These are phyloP conservation scores for Sarcophilus harrisii DNA, from an alignment of 2,797 vertebrate genomes.

Conservation along the genomic window DNA sequence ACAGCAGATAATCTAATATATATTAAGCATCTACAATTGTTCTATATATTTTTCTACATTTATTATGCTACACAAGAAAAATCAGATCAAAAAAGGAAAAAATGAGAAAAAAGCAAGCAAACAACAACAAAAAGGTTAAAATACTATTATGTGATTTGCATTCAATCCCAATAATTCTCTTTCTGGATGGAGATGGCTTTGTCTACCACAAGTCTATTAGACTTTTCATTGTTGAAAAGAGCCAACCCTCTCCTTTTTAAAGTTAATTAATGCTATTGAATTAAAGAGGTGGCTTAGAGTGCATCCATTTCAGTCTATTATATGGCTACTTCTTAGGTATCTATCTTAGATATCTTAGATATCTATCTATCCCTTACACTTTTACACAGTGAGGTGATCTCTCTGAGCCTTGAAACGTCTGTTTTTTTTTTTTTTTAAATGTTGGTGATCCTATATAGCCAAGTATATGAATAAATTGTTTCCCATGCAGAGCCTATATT, in stretches of 20 bases:
- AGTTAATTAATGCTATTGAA: not conserved
- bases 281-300: not conserved
- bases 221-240: too few relatives aligned
- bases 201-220: too few relatives aligned
- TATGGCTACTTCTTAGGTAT: not conserved
- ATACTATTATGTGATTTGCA: too few relatives aligned
- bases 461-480: slow-evolving; percentile 10
- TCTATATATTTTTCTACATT: too few relatives aligned
- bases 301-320: not conserved
- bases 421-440: not conserved
- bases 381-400: not conserved
- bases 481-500: not conserved
- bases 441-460: slow-evolving; percentile 20
- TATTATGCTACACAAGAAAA: too few relatives aligned
- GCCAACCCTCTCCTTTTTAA: not conserved
- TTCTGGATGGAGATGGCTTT: too few relatives aligned
- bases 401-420: not conserved
- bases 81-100: too few relatives aligned
- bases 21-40: too few relatives aligned
- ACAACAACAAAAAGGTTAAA: too few relatives aligned
- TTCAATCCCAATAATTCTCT: too few relatives aligned
- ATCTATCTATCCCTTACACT: not conserved
- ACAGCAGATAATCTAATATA: too few relatives aligned
- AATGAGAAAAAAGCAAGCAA: too few relatives aligned
- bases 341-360: not conserved